Percentiles rank a stretch among this genome's conserved stretches.
These are phyloP conservation scores for Adelphocoris suturalis DNA, from an alignment of 2,888 invertebrate genomes.

Conservation along the genomic window DNA sequence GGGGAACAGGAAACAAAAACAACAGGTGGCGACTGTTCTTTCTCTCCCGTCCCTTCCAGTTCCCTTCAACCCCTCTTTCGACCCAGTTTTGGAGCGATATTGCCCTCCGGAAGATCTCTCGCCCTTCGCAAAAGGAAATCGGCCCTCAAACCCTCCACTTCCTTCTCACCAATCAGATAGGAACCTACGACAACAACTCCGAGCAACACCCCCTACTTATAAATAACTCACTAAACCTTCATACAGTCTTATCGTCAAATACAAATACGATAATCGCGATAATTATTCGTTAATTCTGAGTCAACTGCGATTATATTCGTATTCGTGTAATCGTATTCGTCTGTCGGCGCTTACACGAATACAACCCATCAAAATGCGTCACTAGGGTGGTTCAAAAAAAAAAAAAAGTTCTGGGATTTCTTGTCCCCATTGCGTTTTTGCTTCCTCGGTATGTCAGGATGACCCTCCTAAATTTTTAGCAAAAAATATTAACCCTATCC, in stretches of 20 bases:
- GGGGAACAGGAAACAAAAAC: constrained; percentile 65
- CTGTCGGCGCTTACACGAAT: too few relatives aligned
- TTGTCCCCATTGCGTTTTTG: too few relatives aligned
- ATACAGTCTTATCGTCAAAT: background rate
- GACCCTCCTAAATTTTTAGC: too few relatives aligned
- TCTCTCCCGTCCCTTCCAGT: constrained; percentile 19
- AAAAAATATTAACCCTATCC: too few relatives aligned
- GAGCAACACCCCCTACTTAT: background rate
- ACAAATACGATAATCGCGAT: too few relatives aligned
- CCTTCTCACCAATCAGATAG: constrained; percentile 20
- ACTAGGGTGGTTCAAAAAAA: too few relatives aligned
- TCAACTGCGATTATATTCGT: too few relatives aligned
- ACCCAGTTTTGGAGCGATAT: background rate
- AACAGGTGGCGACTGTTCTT: constrained; percentile 60
- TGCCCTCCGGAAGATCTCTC: background rate
- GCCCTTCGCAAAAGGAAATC: background rate
- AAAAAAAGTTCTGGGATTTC: too few relatives aligned
- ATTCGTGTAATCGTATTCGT: too few relatives aligned
- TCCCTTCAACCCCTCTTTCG: background rate
- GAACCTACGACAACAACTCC: background rate
- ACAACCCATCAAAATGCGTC: too few relatives aligned
- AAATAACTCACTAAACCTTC: background rate
- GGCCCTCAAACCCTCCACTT: background rate
- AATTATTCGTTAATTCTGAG: too few relatives aligned
- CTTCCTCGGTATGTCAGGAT: too few relatives aligned